phyloP scores from a whole-genome alignment of 92 coral and sea anemone genomes.

The Desmophyllum pertusum region DNA sequence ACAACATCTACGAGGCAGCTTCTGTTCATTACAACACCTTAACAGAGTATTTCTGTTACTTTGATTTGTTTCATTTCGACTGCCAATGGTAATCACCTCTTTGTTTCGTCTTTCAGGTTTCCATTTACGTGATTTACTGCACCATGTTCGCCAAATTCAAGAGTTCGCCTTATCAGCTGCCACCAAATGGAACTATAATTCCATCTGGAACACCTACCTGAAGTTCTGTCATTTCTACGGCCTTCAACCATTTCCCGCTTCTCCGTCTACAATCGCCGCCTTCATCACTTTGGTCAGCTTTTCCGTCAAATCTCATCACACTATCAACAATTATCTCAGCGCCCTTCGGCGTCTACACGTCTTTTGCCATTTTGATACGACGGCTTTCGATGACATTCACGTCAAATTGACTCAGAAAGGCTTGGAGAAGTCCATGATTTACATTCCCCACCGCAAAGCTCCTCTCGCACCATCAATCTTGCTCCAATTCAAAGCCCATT shows the following conservation, averaged over 20 bases:
- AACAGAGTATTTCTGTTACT: constrained; percentile 12
- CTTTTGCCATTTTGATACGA: not conserved
- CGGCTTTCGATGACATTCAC: constrained; percentile 7
- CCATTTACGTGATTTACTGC: not conserved
- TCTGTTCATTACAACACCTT: not conserved
- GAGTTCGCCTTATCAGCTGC: constrained; percentile 20
- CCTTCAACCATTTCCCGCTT: not conserved
- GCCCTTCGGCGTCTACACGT: constrained; percentile 16
- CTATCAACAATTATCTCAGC: constrained; percentile 8
- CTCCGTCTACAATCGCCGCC: not conserved
- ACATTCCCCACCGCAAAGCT: constrained; percentile 30
- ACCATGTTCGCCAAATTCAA: constrained; percentile 12
- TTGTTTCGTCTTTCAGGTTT: not conserved
- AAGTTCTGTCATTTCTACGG: not conserved
- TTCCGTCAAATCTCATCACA: constrained; percentile 11
- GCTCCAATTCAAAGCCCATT: not conserved
- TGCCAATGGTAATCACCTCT: constrained; percentile 27
- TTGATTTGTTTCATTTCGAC: constrained; percentile 10
- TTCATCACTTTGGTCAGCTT: constrained; percentile 16
- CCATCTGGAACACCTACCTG: constrained; percentile 23
- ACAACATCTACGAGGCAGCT: not conserved
- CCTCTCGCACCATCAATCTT: constrained; percentile 16
- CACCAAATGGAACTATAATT: constrained; percentile 19
- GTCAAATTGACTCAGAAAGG: constrained; percentile 1
- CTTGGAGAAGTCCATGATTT: constrained; percentile 15